Conservation (phyloP, 1,140 invertebrate species). For the Sitobion miscanthi region DNA sequence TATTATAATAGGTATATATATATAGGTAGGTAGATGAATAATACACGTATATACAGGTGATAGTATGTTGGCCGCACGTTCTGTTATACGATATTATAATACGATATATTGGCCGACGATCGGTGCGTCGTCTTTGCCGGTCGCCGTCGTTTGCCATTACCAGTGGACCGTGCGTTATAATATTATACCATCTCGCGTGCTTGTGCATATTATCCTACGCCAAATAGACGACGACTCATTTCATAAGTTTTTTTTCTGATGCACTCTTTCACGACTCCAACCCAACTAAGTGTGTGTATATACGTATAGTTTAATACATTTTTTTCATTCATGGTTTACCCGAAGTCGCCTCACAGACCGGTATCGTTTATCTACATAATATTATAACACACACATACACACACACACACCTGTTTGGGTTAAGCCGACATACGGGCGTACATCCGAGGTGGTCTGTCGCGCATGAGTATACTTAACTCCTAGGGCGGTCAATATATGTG, state of each 20-base stretch:
- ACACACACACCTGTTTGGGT: background rate
- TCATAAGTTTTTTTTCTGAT: background rate
- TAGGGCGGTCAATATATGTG: background rate
- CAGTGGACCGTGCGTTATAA: constrained; percentile 38
- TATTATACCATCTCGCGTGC: background rate
- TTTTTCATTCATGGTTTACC: constrained; percentile 1
- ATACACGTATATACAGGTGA: background rate
- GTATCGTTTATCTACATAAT: background rate
- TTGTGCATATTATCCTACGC: background rate
- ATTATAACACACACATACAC: background rate
- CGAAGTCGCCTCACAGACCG: background rate
- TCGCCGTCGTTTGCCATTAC: constrained; percentile 38
- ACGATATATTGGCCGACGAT: background rate
- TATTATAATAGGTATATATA: background rate
- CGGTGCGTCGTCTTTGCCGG: constrained; percentile 19
- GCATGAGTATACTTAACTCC: background rate
- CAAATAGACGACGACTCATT: background rate
- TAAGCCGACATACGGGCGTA: constrained; percentile 12
- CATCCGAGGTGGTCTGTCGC: constrained; percentile 4
- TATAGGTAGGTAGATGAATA: background rate
- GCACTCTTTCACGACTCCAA: background rate
- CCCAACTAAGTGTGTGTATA: too few species aligned
- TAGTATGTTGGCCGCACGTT: background rate
- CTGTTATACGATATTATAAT: constrained; percentile 49
- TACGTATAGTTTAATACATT: background rate